Base-by-base conservation (phyloP, 2,888 invertebrate species). In the Stenotaenia linearis region DNA sequence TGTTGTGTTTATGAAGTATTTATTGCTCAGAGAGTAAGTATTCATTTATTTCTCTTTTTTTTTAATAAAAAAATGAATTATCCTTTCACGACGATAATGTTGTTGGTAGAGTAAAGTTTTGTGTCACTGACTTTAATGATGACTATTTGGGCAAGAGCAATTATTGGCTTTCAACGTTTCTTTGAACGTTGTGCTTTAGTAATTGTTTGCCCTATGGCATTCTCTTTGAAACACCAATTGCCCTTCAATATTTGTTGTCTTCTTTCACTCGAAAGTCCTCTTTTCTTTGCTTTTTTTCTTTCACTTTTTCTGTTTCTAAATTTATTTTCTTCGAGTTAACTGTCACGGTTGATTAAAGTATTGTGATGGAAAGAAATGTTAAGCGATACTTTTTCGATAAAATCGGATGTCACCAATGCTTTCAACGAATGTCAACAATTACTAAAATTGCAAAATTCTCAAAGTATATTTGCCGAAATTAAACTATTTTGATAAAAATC, bases 1-100 rank as follows among this genome's bases (percentile, higher is more conserved):
- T 97, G 97, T 88, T 93, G 93, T 81, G 91, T 96, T 15, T 97
- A 97, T 87, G 97, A 98, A 87, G 89, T 97, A 81, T 95, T 97
- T 86, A 92, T 97, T 77, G 92, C 93, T 80, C 96, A 97, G 87
- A 94, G 93, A 91, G 94, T 95, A 88, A 87, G 85, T 81, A 40
- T 25, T 12, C 23, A 28, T 30, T 79, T 79, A 25, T 23, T 37
- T 56, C 5, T 61, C 10, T 56, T n/a, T 78, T 45, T 56, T 28
- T 45, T 50, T 50, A 5, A 7, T 50, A 6, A 50, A 56, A 3
- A 1, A 23, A 3, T 56, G 15, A 18, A 23, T 25, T 23, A 23
- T 45, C 21, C 45, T 5, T 77, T 75, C 35, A 56, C 6, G 56
- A 18, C 6, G n/a, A 25, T 25, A n/a, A n/a, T 50, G 18, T 50